Conservation (phyloP, 2,797 vertebrate genomes). For the Echeneis naucrates region DNA sequence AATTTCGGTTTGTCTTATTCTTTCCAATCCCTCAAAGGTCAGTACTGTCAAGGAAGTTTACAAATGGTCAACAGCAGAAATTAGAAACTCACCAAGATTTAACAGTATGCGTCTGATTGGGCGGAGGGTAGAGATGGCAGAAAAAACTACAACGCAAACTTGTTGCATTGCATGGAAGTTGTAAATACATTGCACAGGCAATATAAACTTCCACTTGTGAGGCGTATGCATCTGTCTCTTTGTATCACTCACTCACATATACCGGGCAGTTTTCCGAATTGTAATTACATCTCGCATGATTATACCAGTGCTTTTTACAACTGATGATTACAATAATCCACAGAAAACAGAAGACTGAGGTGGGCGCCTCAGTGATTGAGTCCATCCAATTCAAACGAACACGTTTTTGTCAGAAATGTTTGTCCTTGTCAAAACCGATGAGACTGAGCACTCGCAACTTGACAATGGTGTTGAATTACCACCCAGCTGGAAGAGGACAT, state of each 20-base stretch:
- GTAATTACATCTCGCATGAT: neutral
- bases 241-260: neutral
- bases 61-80: neutral
- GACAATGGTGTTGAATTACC: neutral
- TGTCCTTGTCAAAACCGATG: neutral
- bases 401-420: neutral
- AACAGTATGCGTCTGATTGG: neutral
- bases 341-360: neutral
- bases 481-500: neutral
- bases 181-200: neutral
- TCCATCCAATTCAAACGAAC: neutral
- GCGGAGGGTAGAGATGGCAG: neutral
- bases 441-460: constrained; percentile 7
- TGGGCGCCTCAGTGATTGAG: neutral
- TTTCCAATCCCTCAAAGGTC: constrained; percentile 10
- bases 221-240: neutral
- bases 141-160: no score
- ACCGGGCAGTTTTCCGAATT: no score
- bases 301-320: neutral
- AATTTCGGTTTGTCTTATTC: neutral
- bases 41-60: neutral
- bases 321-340: neutral
- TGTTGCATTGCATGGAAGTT: neutral
- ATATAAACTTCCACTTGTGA: neutral
- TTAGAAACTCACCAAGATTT: neutral